Evolutionary conservation across 2,797 vertebrate genomes (phyloP), one percentile per base, ranked within the genome.

Genomic region (Macropus fuliginosus): DNA sequence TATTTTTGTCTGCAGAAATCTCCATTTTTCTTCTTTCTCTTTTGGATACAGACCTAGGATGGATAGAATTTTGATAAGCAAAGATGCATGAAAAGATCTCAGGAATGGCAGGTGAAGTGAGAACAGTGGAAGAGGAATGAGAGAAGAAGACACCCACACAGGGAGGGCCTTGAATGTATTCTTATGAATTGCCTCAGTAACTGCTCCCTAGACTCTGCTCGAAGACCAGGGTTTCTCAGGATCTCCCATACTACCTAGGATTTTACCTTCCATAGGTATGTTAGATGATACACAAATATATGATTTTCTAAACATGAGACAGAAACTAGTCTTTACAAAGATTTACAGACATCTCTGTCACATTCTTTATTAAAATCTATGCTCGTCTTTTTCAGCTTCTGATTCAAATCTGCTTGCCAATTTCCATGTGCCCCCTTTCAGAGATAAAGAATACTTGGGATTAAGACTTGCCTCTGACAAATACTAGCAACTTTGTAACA

Each of bases 371-470:
- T 81, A 93, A 92, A 46, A 56, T 57, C 46, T 92, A n/a, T 54
- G 46, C 55, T 29, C 3, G 0, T 40, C n/a, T 40, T 81, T 81
- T 81, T 24, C 8, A 91, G 21, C 62, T 55, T 94, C 52, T 91
- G 4, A 92, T 92, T 94, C 90, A 92, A 95, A 92, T 62, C 34
- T 95, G 54, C 24, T 40, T 28, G 12, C 24, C 54, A 81, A 14
- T 40, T 54, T 40, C 24, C 8, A 57, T 31, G 91, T 95, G 31
- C 62, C 46, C 5, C 94, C 1, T 50, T 87, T 46, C 9, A 87
- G 21, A 87, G 21, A 27, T 46, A 27, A 87, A 50, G 24, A 81
- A 8, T 18, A 46, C 2, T 81, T 24, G n/a, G n/a, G n/a, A 46
- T 27, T 11, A 87, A 27, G 74, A 81, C 5, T 46, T 24, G 16